Evolutionary conservation across 2,888 invertebrate genomes (phyloP).

Genomic region (Ormyrus rosae): DNA sequence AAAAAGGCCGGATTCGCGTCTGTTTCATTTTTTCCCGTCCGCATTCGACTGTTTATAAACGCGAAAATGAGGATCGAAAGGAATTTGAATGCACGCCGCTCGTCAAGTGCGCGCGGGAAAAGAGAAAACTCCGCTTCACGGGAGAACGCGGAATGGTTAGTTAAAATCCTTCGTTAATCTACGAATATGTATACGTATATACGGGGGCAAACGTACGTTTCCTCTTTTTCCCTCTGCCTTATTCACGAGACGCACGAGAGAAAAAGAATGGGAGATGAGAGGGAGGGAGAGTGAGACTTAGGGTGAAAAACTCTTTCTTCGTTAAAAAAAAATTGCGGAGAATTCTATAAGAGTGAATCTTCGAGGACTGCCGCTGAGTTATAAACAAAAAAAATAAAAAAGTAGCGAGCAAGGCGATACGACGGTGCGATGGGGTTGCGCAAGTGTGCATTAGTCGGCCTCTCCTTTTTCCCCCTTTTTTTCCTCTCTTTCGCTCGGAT

Average conservation of each 20-base stretch:
- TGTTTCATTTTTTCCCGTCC: no score
- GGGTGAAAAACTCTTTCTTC: slow-evolving; percentile 3
- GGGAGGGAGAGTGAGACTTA: not conserved
- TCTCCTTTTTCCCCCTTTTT: slow-evolving; percentile 2
- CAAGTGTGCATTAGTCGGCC: slow-evolving; percentile 40
- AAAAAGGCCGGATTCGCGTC: no score
- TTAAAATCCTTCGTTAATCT: slow-evolving; percentile 40
- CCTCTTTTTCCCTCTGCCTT: not conserved
- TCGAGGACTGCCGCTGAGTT: slow-evolving; percentile 50
- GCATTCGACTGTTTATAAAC: no score
- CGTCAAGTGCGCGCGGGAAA: slow-evolving; percentile 6
- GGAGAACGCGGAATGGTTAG: slow-evolving; percentile 7
- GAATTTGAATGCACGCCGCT: slow-evolving; percentile 12
- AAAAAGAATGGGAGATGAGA: slow-evolving; percentile 16
- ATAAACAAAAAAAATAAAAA: slow-evolving; percentile 40
- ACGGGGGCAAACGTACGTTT: not conserved
- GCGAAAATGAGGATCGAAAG: slow-evolving; percentile 18
- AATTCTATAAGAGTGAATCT: slow-evolving; percentile 42
- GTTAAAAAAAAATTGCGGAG: not conserved
- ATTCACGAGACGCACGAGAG: not conserved
- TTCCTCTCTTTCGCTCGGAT: not conserved
- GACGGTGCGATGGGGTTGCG: slow-evolving; percentile 20
- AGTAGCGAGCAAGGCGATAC: slow-evolving; percentile 10
- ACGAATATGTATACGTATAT: slow-evolving; percentile 1
- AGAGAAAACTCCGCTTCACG: not conserved